These are phyloP conservation scores for Megastigmus dorsalis DNA, from an alignment of 2,888 invertebrate species.

Conservation along the genomic window DNA sequence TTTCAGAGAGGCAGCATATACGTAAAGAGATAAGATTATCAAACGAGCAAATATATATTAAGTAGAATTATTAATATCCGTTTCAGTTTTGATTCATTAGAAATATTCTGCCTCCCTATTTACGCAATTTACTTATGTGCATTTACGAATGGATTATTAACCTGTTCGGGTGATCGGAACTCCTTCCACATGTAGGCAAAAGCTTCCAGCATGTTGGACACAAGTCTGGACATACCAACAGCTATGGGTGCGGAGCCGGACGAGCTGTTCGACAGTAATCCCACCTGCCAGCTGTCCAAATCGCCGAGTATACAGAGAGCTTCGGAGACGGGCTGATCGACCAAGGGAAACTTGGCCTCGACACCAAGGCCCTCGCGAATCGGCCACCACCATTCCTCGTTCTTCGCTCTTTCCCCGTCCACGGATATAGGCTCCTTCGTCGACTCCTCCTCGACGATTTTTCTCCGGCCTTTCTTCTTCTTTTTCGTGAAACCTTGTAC, in stretches of 20 bases:
- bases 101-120: too few relatives aligned
- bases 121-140: too few relatives aligned
- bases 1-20: too few relatives aligned
- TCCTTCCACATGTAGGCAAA: conserved; percentile 84
- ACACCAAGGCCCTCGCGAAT: conserved; percentile 68
- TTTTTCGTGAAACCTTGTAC: conserved; percentile 78
- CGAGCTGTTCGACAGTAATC: conserved; percentile 67
- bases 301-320: conserved; percentile 89
- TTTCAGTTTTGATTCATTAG: too few relatives aligned
- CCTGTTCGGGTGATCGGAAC: conserved; percentile 86
- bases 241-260: conserved; percentile 73
- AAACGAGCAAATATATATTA: too few relatives aligned
- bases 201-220: conserved; percentile 89
- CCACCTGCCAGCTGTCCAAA: conserved; percentile 84
- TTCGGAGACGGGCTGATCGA: conserved; percentile 85
- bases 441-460: conserved; percentile 55
- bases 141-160: too few relatives aligned
- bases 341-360: conserved; percentile 67
- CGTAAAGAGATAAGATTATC: too few relatives aligned
- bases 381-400: conserved; percentile 65
- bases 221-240: conserved; percentile 87
- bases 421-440: conserved; percentile 21
- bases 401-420: conserved; percentile 1
- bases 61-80: too few relatives aligned
- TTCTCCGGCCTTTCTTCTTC: conserved; percentile 57